phyloP scores from a whole-genome alignment of 2,888 invertebrate species.

The Dynastes tityus region DNA sequence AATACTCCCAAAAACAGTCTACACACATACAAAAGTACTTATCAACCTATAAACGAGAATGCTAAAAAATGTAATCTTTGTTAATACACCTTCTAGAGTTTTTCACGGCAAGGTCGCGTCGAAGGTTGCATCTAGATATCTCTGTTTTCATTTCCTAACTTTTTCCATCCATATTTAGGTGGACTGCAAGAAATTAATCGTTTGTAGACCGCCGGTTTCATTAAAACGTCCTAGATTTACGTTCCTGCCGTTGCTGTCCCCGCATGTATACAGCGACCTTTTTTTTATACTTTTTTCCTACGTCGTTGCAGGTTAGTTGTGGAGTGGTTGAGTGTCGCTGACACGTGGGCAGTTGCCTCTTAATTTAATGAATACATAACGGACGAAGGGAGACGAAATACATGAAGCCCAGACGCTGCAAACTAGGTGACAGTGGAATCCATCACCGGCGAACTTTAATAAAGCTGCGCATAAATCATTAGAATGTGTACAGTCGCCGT shows the following conservation, averaged over 20 bases:
- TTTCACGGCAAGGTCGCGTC: too few relatives aligned
- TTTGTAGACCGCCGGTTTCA: conserved; percentile 18
- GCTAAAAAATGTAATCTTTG: too few relatives aligned
- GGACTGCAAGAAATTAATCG: conserved; percentile 23
- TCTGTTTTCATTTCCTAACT: neutral
- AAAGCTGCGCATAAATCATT: conserved; percentile 43
- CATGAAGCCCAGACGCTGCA: neutral
- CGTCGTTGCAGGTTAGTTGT: neutral
- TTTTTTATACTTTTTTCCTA: neutral
- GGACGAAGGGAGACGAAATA: conserved; percentile 5
- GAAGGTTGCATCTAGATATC: neutral
- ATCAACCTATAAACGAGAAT: too few relatives aligned
- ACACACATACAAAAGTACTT: too few relatives aligned
- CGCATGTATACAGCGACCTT: neutral
- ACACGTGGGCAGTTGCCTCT: conserved; percentile 35
- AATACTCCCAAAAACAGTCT: too few relatives aligned
- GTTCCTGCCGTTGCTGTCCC: neutral
- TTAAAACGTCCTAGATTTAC: conserved; percentile 38
- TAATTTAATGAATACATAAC: conserved; percentile 44
- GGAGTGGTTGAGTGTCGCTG: conserved; percentile 6
- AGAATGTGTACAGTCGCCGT: neutral
- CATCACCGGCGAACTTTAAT: conserved; percentile 35
- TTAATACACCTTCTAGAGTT: too few relatives aligned
- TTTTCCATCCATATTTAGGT: conserved; percentile 15
- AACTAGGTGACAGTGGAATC: conserved; percentile 18